Percentiles rank a stretch among this genome's conserved stretches.
These are phyloP conservation scores for Drosophila differens DNA, from an alignment of 2,888 invertebrate species.

Conservation along the genomic window DNA sequence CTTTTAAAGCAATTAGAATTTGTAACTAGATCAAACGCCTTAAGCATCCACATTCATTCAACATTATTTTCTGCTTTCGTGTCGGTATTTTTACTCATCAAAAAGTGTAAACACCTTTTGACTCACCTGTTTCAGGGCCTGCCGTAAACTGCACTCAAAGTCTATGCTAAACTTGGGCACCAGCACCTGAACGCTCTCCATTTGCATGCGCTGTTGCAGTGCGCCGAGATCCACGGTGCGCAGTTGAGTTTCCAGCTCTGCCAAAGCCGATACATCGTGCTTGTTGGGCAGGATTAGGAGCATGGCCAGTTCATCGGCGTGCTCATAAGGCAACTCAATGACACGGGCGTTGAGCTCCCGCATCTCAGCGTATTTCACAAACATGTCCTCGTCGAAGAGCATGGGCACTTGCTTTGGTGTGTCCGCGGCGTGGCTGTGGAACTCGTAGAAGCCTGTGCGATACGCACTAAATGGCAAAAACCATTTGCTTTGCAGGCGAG, in stretches of 20 bases:
- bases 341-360: slow-evolving; percentile 87
- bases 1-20: not conserved
- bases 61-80: not conserved
- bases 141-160: slow-evolving; percentile 88
- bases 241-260: slow-evolving; percentile 88
- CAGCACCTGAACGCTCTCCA: slow-evolving; percentile 87
- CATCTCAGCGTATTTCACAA: slow-evolving; percentile 86
- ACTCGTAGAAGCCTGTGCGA: slow-evolving; percentile 80
- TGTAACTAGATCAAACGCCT: not conserved
- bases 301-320: slow-evolving; percentile 89
- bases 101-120: not conserved
- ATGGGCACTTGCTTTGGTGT: slow-evolving; percentile 87
- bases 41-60: not conserved
- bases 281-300: slow-evolving; percentile 91
- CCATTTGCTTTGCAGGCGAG: slow-evolving; percentile 78
- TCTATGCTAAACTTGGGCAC: slow-evolving; percentile 94
- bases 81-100: not conserved
- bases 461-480: slow-evolving; percentile 82
- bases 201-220: slow-evolving; percentile 86
- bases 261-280: slow-evolving; percentile 87
- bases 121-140: slow-evolving; percentile 74
- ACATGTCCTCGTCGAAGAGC: slow-evolving; percentile 85
- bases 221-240: slow-evolving; percentile 87
- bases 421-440: slow-evolving; percentile 85
- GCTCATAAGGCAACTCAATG: slow-evolving; percentile 90